Conservation (phyloP, 2,113 vertebrate genomes). For the Prolemur simus region DNA sequence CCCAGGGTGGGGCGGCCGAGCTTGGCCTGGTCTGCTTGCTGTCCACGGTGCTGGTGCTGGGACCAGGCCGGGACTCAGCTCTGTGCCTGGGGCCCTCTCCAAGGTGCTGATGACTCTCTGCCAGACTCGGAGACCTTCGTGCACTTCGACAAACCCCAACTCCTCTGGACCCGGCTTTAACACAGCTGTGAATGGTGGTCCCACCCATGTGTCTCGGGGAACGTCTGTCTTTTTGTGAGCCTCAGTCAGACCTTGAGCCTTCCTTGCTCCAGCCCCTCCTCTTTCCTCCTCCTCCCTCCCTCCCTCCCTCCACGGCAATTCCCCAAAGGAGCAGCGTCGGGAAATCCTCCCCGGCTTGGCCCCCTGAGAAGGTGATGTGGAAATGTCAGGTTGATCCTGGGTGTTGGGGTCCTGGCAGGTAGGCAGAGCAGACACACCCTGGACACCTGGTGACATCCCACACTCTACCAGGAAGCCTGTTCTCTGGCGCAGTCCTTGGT, state of each 20-base stretch:
- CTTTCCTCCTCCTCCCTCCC: background rate
- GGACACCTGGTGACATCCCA: background rate
- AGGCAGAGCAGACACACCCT: too few relatives aligned
- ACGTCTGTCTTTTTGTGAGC: background rate
- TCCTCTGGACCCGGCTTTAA: accelerated
- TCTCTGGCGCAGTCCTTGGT: background rate
- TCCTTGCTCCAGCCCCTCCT: background rate
- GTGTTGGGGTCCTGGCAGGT: background rate
- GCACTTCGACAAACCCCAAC: accelerated
- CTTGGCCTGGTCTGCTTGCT: background rate
- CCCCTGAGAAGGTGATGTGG: background rate
- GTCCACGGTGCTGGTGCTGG: background rate
- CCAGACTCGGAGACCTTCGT: accelerated
- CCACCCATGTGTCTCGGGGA: background rate
- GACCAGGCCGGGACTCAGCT: accelerated
- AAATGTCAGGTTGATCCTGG: background rate
- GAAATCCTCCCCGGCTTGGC: background rate
- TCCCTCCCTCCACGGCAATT: accelerated
- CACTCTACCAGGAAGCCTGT: too few relatives aligned
- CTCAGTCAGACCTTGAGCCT: background rate
- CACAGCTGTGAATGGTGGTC: accelerated
- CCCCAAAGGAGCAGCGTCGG: background rate
- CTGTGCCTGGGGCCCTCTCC: background rate
- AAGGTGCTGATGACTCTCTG: conserved; percentile 10
- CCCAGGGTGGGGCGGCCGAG: accelerated